Percentiles rank a stretch among this genome's conserved stretches.
Conservation (phyloP, 2,797 vertebrate species). For the Odontamblyopus lacepedii region DNA sequence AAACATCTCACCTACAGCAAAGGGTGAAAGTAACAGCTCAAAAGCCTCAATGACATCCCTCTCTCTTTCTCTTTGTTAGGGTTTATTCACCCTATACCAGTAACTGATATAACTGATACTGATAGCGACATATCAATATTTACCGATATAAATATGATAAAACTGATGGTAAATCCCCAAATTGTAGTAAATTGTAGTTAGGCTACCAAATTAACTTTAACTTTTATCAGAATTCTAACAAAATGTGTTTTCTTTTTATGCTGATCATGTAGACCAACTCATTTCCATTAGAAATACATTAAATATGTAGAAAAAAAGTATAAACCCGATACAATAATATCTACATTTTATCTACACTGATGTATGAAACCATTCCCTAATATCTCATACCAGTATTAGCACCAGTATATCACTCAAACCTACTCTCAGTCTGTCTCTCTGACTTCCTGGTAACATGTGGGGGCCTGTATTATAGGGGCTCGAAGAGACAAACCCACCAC, state of each 20-base stretch:
- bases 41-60: conserved; percentile 39
- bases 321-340: background rate
- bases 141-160: background rate
- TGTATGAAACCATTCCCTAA: too few species aligned
- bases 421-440: conserved; percentile 11
- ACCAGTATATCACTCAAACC: background rate
- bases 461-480: conserved; percentile 59
- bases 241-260: background rate
- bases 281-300: background rate
- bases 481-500: conserved; percentile 41
- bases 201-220: background rate
- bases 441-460: conserved; percentile 63
- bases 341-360: background rate
- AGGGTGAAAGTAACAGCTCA: conserved; percentile 70
- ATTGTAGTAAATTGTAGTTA: background rate
- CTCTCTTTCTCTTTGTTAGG: background rate
- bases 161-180: background rate
- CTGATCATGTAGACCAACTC: background rate
- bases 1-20: conserved; percentile 76
- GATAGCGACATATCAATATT: background rate
- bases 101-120: too few species aligned
- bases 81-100: too few species aligned
- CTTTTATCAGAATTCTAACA: background rate
- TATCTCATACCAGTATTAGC: too few species aligned
- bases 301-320: background rate